Conservation (phyloP, 1,140 invertebrate genomes). For the Ceratosolen fusciceps region DNA sequence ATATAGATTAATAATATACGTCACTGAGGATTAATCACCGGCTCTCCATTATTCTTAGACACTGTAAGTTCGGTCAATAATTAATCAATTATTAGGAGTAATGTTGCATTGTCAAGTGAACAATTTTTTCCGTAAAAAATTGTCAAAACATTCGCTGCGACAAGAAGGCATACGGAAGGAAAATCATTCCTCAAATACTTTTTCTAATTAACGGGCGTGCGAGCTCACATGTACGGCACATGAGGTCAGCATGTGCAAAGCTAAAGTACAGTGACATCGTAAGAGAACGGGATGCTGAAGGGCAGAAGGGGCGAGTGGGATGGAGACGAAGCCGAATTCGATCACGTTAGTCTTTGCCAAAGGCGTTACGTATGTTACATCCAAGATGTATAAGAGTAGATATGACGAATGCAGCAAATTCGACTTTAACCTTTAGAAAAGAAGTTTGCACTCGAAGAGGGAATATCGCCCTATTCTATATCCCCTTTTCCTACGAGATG, state of each 20-base stretch:
- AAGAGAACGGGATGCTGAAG: constrained; percentile 13
- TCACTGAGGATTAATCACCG: no score
- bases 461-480: constrained; percentile 6
- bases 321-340: constrained; percentile 42
- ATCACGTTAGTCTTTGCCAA: constrained; percentile 50
- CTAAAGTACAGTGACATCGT: not conserved
- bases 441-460: constrained; percentile 11
- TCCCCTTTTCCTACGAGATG: constrained; percentile 12
- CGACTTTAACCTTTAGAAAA: constrained; percentile 37
- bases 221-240: no score
- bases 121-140: not conserved
- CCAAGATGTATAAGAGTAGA: not conserved
- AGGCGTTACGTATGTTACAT: constrained; percentile 43
- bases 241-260: not conserved
- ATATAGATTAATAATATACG: no score
- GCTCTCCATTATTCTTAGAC: no score
- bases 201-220: not conserved
- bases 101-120: not conserved
- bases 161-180: constrained; percentile 20
- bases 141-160: not conserved
- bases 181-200: not conserved
- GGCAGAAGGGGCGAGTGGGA: no score
- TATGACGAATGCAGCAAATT: constrained; percentile 5
- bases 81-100: no score
- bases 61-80: no score